Evolutionary conservation across 1,140 invertebrate genomes (phyloP).

Genomic region (Bactericera cockerelli): DNA sequence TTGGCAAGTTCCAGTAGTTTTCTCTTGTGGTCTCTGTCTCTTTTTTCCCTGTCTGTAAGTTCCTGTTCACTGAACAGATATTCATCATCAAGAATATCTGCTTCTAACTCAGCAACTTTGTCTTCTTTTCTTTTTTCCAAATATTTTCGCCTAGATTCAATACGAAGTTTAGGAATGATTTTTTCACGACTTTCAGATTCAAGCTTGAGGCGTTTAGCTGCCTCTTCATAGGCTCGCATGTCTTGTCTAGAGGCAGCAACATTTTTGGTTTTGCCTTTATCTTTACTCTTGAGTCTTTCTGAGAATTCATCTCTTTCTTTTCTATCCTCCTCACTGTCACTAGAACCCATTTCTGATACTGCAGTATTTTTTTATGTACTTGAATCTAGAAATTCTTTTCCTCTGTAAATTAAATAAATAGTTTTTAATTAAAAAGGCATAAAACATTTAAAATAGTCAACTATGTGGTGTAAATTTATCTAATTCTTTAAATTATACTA

Average conservation of each 20-base stretch:
- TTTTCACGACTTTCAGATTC: conserved; percentile 71
- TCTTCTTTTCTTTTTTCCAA: conserved; percentile 90
- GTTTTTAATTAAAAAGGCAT: too few species aligned
- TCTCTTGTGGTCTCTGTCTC: conserved; percentile 79
- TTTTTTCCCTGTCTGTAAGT: conserved; percentile 70
- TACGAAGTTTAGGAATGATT: conserved; percentile 68
- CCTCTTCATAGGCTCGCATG: conserved; percentile 73
- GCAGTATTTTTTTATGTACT: too few species aligned
- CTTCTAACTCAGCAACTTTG: conserved; percentile 90
- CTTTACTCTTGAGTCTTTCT: conserved; percentile 68
- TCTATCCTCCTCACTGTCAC: conserved; percentile 25
- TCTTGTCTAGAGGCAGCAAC: conserved; percentile 44
- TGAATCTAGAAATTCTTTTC: too few species aligned
- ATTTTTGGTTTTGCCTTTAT: conserved; percentile 78
- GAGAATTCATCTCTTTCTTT: conserved; percentile 86
- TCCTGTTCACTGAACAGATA: conserved; percentile 79
- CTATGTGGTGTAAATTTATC: too few species aligned
- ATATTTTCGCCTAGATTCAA: conserved; percentile 87
- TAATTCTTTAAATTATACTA: too few species aligned
- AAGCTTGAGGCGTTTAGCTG: conserved; percentile 76
- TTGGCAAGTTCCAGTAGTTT: conserved; percentile 78
- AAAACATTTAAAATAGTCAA: too few species aligned
- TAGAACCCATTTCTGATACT: conserved; percentile 11
- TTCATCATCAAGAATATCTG: conserved; percentile 91
- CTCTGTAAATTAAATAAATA: too few species aligned